These are phyloP conservation scores for Napeogenes inachia DNA, from an alignment of 2,888 invertebrate species.

Conservation along the genomic window DNA sequence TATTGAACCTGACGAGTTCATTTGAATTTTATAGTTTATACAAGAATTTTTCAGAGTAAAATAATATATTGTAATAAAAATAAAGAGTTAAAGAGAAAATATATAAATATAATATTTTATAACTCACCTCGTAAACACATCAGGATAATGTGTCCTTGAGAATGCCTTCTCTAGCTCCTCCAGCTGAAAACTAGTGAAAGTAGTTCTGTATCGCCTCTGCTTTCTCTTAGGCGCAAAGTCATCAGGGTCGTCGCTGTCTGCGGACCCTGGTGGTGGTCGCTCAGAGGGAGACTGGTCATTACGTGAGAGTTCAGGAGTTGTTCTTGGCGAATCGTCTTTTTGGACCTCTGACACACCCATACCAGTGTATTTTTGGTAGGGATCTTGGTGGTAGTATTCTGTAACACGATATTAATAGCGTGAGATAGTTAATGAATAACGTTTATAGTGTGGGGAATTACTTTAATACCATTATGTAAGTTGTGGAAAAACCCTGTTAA, in stretches of 20 bases:
- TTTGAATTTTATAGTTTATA: too few species aligned
- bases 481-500: too few species aligned
- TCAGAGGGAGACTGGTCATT: slow-evolving; percentile 68
- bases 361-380: slow-evolving; percentile 55
- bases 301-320: slow-evolving; percentile 63
- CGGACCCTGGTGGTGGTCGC: slow-evolving; percentile 76
- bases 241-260: slow-evolving; percentile 82
- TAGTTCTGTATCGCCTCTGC: slow-evolving; percentile 94
- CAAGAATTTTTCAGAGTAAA: too few species aligned
- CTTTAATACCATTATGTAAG: not conserved
- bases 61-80: too few species aligned
- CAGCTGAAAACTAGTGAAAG: slow-evolving; percentile 95
- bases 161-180: slow-evolving; percentile 98
- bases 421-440: not conserved
- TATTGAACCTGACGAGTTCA: too few species aligned
- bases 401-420: slow-evolving; percentile 35
- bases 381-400: slow-evolving; percentile 65
- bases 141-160: slow-evolving; percentile 97
- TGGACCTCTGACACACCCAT: slow-evolving; percentile 65
- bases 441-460: not conserved
- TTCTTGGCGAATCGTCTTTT: slow-evolving; percentile 61
- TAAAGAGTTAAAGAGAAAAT: too few species aligned
- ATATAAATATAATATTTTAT: not conserved
- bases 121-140: slow-evolving; percentile 94
- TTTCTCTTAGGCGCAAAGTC: slow-evolving; percentile 92